Base-by-base conservation (phyloP, 1,140 invertebrate species). In the Sarcophaga bullata region DNA sequence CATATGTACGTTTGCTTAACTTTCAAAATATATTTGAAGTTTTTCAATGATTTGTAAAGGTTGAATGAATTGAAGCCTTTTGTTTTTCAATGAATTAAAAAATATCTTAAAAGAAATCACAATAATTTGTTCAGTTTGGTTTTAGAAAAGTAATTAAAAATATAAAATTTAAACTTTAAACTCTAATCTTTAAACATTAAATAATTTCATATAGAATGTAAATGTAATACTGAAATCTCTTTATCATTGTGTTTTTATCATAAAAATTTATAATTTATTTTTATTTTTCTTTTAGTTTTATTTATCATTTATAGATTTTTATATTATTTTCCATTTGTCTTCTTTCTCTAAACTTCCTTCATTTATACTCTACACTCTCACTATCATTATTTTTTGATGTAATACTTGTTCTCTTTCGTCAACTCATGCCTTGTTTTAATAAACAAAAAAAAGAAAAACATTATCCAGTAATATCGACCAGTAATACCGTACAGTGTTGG, bases 141-240 rank as follows among this genome's bases (percentile, higher is more conserved):
- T 52, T 52, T 2, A 47, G 3, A 15, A 76, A 76, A 3, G 1
- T 2, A 37, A 2, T 4, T 2, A 2, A 37, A 37, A 37, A 37
- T 37, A 37, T 37, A 37, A 37, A 37, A 37, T 37, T 37, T 37
- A 2, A 37, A 37, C 25, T 2, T 37, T 37, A n/a, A n/a, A n/a
- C n/a, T n/a, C n/a, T 37, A 2, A 37, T 2, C 25, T 2, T 37
- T 37, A 37, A 37, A 37, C 25, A 4, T 37, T 2, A 37, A 37
- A 37, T 37, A 37, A 37, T 37, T 37, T 37, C 25, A 37, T 37
- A 37, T 37, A 37, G 25, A 37, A 37, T 37, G 17, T 25, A 50
- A 80, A 50, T 49, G 76, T 50, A 80, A 80, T 80, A 80, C 76
- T 80, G 76, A 52, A 80, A 80, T 80, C 76, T 80, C 13, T 48